Evolutionary conservation across 2,113 vertebrate genomes (phyloP).

Genomic region (Piprites chloris): DNA sequence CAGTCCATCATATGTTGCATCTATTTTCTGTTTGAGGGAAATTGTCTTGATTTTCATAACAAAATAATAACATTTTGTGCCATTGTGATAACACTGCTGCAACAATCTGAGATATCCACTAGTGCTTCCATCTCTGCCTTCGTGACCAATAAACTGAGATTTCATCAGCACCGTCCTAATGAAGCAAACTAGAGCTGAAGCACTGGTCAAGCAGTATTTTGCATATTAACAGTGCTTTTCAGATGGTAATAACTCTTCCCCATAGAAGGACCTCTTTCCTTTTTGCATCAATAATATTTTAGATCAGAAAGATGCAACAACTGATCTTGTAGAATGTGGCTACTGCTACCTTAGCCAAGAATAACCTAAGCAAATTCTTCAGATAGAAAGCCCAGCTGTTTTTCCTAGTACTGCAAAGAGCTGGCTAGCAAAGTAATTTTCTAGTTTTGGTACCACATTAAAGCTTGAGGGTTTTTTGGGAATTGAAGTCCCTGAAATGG

Average conservation of each 20-base stretch:
- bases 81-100: background rate
- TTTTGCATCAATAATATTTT: background rate
- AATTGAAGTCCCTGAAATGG: background rate
- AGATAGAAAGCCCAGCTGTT: background rate
- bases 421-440: background rate
- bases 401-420: background rate
- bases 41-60: constrained; percentile 33
- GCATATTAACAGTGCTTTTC: background rate
- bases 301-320: background rate
- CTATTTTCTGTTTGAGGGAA: constrained; percentile 24
- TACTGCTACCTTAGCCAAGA: background rate
- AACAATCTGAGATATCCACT: background rate
- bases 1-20: background rate
- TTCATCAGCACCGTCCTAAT: background rate
- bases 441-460: background rate
- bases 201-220: background rate
- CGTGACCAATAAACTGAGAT: background rate
- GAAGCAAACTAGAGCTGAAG: background rate
- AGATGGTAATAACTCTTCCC: background rate
- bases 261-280: background rate
- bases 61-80: constrained; percentile 10
- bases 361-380: background rate
- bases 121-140: background rate
- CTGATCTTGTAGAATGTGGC: background rate
- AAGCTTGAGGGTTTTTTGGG: background rate